Evolutionary conservation across 2,888 invertebrate species (phyloP), one percentile per base, ranked within the genome.

Genomic region (Drosophila anomelani): DNA sequence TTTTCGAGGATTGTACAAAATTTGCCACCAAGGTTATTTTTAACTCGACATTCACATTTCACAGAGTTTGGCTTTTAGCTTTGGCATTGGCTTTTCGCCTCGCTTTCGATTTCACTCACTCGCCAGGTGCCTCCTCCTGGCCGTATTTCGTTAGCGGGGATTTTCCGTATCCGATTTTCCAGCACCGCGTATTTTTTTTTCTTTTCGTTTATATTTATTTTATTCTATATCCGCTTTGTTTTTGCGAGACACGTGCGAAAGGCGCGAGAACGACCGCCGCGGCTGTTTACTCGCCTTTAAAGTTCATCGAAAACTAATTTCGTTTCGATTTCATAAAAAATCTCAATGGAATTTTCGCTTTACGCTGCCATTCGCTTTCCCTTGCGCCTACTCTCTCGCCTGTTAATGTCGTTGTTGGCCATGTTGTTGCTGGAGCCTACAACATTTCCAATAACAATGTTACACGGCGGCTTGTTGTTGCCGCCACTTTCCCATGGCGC

Each of bases 231-330:
- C 10, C 46, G 15, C 43, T 47, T 60, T 46, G 56, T 26, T 23
- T 47, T 49, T 56, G 70, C 74, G 58, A 74, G 78, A 71, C 67
- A 77, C 60, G 73, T 67, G 66, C 79, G 77, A 60, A 57, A 47
- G 32, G 46, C 46, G 56, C 64, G 41, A 69, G 62, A 62, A 75
- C 51, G 63, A 68, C 77, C 75, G 79, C 77, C 76, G 64, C 71
- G 77, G 78, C 80, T 76, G 89, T 91, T 91, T 89, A 82, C 78
- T 87, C 86, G 89, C 87, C 81, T 87, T 90, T 90, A 85, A 91
- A 91, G 91, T 91, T 91, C 91, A 91, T 90, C 91, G 91, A 91
- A 91, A 91, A 91, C 91, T 91, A 91, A 91, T 91, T 91, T 89
- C 84, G 80, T 84, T 88, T 91, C 91, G 91, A 91, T 91, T 91